Base-by-base conservation (phyloP, 2,113 vertebrate genomes). In the Cacatua alba region DNA sequence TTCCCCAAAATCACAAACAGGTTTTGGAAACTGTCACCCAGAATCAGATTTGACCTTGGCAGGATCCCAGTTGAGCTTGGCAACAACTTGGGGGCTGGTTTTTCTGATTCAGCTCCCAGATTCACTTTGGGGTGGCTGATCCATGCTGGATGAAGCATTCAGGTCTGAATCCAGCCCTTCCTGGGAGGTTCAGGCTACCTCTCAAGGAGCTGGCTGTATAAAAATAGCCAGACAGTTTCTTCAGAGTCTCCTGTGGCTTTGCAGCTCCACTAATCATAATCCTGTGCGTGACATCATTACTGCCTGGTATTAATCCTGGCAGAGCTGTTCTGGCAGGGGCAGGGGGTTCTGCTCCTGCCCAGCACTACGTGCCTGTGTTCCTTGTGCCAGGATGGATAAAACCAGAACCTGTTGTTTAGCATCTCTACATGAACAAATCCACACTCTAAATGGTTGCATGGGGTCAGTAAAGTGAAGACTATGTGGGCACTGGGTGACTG, bases 331-430 rank as follows among this genome's bases (percentile, higher is more conserved):
- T n/a, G 57, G 67, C 64, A 37, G 57, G 53, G 17, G 11, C 78
- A 41, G 33, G 84, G n/a, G 17, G 17, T 63, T 52, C 1, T 1
- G 57, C 77, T 43, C 82, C 37, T 52, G 48, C 72, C n/a, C 2
- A 1, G n/a, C 0, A 0, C 14, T 76, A 23, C 1, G 0, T 19
- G 69, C 57, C 37, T 2, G 6, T 3, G 14, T 51, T 53, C 28
- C 33, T 41, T 19, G 9, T 28, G 39, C 52, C 37, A 75, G n/a
- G 64, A 68, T 62, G 77, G 29, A 31, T 46, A 33, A 57, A 86
- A 46, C 14, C 69, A 68, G 31, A 81, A 18, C 24, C 43, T 81
- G 0, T 1, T 62, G 41, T 71, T 83, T n/a, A 37, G 29, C 74
- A 35, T 31, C 37, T 39, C 1, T 13, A 37, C 18, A 10, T 4